Evolutionary conservation across 1,140 invertebrate species (phyloP).

Genomic region (Aphidius ervi): DNA sequence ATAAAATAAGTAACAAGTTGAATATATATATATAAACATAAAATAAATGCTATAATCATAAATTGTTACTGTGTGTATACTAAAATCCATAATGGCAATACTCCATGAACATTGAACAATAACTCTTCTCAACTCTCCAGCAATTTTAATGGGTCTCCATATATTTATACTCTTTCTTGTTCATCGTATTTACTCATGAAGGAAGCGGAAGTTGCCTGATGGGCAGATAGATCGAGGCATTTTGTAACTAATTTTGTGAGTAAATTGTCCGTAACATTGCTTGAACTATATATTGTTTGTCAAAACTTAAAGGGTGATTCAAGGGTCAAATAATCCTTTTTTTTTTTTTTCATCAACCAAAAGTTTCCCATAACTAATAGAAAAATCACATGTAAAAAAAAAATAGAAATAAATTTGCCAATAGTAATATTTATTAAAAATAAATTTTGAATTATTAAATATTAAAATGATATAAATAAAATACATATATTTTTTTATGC

Average conservation of each 20-base stretch:
- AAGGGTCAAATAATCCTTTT: no score
- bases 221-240: constrained; percentile 50
- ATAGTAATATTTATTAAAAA: no score
- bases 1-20: background rate
- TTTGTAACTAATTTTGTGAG: constrained; percentile 54
- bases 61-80: constrained; percentile 20
- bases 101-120: constrained; percentile 50
- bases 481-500: no score
- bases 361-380: no score
- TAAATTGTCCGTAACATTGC: constrained; percentile 55
- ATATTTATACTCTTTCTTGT: constrained; percentile 16
- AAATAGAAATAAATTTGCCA: no score
- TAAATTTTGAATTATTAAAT: no score
- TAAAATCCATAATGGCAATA: constrained; percentile 44
- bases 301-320: background rate
- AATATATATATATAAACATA: constrained; percentile 9
- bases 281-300: constrained; percentile 29
- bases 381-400: no score
- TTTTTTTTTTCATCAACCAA: no score
- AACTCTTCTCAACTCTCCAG: constrained; percentile 44
- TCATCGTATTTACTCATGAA: constrained; percentile 47
- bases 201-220: constrained; percentile 54
- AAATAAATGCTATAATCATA: constrained; percentile 12
- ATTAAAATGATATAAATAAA: no score
- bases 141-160: constrained; percentile 27